These are phyloP conservation scores for Crax fasciolata DNA, from an alignment of 2,797 vertebrate species.

Conservation along the genomic window DNA sequence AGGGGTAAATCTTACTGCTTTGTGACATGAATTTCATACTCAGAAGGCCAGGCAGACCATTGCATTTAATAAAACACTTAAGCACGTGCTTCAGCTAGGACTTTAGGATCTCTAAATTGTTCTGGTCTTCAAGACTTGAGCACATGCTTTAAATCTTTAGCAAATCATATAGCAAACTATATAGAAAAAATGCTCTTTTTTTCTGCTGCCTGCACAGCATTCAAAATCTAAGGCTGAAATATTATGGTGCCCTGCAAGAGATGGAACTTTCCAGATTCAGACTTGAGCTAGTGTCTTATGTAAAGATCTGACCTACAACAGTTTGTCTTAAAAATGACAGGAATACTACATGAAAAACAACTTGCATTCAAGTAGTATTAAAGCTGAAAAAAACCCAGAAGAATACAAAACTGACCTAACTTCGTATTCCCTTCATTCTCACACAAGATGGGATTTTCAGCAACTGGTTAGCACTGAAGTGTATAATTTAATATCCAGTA, in stretches of 20 bases:
- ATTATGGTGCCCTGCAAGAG: background rate
- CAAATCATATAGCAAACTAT: background rate
- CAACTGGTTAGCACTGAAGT: background rate
- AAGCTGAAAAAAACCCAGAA: background rate
- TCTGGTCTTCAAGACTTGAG: background rate
- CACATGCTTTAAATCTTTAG: background rate
- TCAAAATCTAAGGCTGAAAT: background rate
- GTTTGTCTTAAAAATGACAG: background rate
- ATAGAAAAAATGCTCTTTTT: background rate
- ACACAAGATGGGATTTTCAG: background rate
- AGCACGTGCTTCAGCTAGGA: background rate
- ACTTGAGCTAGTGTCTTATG: background rate
- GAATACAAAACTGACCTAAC: background rate
- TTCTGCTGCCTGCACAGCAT: background rate
- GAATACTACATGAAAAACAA: background rate
- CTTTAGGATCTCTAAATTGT: background rate
- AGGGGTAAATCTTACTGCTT: background rate
- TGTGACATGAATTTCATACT: background rate
- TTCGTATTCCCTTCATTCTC: background rate
- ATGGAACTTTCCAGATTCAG: background rate
- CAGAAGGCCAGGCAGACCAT: background rate
- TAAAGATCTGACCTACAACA: background rate
- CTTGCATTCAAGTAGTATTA: background rate
- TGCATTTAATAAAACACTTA: background rate
- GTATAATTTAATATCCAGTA: conserved; percentile 6